Conservation (phyloP, 2,113 vertebrate species). For the Pelobates fuscus region DNA sequence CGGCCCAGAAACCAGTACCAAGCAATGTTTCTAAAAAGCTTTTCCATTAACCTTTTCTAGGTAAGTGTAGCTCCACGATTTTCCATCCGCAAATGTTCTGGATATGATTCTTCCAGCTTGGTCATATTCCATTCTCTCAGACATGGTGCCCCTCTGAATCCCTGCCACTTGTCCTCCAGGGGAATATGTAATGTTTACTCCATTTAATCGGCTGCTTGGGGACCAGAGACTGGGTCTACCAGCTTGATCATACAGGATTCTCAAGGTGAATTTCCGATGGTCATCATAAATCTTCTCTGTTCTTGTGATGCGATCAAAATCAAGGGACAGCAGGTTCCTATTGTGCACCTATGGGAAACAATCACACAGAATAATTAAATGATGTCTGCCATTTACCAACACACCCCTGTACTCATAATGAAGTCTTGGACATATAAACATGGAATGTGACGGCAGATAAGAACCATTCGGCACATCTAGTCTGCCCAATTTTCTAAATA, state of each 20-base stretch:
- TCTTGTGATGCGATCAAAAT: conserved; percentile 96
- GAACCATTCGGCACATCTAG: no score
- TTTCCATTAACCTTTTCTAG: conserved; percentile 78
- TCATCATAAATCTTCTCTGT: conserved; percentile 98
- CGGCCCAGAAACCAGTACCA: no score
- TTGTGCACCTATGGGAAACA: conserved; percentile 84
- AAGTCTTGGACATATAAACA: no score
- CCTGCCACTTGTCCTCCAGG: conserved; percentile 87
- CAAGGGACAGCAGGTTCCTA: conserved; percentile 91
- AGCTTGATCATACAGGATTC: conserved; percentile 91
- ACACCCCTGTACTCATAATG: no score
- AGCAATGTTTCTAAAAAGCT: no score
- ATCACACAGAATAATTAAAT: conserved; percentile 5
- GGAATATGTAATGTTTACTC: conserved; percentile 95
- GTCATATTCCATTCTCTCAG: conserved; percentile 95
- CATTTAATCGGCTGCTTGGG: conserved; percentile 91
- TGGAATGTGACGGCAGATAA: no score
- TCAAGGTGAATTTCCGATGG: conserved; percentile 93
- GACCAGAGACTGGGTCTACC: conserved; percentile 96
- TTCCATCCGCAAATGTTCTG: conserved; percentile 94
- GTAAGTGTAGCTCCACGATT: conserved; percentile 97
- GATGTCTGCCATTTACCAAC: no score
- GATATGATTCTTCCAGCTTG: conserved; percentile 88
- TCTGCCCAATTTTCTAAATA: no score
- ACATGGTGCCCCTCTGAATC: conserved; percentile 96